Conservation (phyloP, 2,113 vertebrate genomes). For the Clarias batrachus region DNA sequence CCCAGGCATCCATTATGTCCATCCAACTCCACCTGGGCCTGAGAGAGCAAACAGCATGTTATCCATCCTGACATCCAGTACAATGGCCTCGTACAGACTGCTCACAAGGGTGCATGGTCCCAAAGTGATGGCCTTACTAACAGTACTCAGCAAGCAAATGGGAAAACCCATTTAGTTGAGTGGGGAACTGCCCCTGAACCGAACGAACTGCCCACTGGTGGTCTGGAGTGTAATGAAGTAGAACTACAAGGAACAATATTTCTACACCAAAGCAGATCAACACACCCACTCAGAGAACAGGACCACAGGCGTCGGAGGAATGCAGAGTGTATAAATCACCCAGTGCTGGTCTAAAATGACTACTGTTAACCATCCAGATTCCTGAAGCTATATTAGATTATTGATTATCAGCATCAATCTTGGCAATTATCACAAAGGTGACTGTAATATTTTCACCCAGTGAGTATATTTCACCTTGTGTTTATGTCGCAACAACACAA, state of each 20-base stretch:
- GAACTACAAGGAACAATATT: neutral
- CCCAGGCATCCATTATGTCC: neutral
- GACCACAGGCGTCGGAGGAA: neutral
- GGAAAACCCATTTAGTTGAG: neutral
- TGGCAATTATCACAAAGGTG: neutral
- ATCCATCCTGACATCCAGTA: neutral
- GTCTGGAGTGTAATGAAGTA: neutral
- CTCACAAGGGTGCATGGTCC: neutral
- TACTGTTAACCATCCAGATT: neutral
- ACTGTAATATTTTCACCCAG: neutral
- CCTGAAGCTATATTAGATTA: neutral
- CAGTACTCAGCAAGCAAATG: neutral
- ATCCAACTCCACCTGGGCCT: neutral
- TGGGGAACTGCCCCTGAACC: neutral
- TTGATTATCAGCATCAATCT: neutral
- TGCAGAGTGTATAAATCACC: neutral
- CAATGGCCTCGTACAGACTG: neutral
- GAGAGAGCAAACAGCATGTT: neutral
- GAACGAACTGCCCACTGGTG: neutral
- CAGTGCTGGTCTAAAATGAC: neutral
- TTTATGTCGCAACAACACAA: neutral
- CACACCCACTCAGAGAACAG: neutral
- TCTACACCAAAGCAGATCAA: neutral
- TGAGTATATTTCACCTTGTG: neutral
- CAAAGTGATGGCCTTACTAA: neutral